Percentiles rank a stretch among this genome's conserved stretches.
These are phyloP conservation scores for Agrilus mali DNA, from an alignment of 2,888 invertebrate genomes.

Conservation along the genomic window DNA sequence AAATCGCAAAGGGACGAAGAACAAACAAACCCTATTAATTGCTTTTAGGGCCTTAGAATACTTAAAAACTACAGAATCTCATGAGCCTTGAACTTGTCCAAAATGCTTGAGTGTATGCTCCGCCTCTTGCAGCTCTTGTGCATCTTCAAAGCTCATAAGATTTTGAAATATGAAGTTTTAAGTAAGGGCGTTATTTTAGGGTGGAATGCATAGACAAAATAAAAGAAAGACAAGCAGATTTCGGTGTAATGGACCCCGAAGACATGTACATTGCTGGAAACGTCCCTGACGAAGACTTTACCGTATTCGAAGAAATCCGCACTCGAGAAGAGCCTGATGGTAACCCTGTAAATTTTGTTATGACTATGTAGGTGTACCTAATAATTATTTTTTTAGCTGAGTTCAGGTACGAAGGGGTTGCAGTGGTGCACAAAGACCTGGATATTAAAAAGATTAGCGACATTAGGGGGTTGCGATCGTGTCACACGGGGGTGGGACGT, in stretches of 20 bases:
- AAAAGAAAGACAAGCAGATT: conserved; percentile 64
- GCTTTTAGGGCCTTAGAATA: too few species aligned
- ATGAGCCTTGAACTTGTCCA: too few species aligned
- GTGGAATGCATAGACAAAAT: conserved; percentile 67
- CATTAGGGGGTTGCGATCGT: conserved; percentile 65
- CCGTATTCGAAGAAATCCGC: conserved; percentile 62
- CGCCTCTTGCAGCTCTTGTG: too few species aligned
- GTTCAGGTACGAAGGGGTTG: conserved; percentile 71
- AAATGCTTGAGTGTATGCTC: too few species aligned
- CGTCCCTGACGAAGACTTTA: conserved; percentile 58
- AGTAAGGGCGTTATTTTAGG: too few species aligned
- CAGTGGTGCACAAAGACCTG: conserved; percentile 65
- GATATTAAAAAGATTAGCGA: conserved; percentile 53
- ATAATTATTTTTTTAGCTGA: conserved; percentile 44
- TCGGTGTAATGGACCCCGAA: conserved; percentile 73
- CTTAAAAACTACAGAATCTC: too few species aligned
- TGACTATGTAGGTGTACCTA: too few species aligned
- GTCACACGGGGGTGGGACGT: conserved; percentile 77
- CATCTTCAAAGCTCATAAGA: too few species aligned
- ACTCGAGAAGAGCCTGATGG: conserved; percentile 65
- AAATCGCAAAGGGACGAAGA: too few species aligned
- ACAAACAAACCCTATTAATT: too few species aligned
- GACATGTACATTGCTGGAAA: conserved; percentile 76
- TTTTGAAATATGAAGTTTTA: too few species aligned
- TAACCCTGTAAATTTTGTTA: conserved; percentile 30